These are phyloP conservation scores for Xenopus laevis DNA, from an alignment of 2,113 vertebrate species.

Conservation along the genomic window DNA sequence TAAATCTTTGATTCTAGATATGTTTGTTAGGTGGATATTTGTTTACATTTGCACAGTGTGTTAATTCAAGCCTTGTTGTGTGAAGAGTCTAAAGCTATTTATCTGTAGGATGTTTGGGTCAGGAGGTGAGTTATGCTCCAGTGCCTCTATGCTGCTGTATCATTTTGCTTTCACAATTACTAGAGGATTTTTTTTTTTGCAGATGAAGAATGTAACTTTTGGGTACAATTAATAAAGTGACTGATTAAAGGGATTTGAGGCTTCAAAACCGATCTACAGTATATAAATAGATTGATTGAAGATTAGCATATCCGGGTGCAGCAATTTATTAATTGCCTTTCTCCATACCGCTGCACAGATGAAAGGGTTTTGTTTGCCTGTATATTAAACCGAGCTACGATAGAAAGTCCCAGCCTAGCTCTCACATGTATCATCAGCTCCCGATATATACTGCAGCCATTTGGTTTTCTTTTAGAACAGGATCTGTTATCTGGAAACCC, in stretches of 20 bases:
- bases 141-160: conserved; percentile 11
- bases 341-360: no score
- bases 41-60: conserved; percentile 33
- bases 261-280: not conserved
- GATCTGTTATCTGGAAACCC: no score
- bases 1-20: conserved; percentile 4
- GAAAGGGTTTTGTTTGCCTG: no score
- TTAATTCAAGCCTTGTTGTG: conserved; percentile 5
- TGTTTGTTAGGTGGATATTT: conserved; percentile 31
- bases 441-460: no score
- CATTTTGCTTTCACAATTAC: conserved; percentile 9
- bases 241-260: not conserved
- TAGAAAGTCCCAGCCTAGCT: no score
- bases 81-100: conserved; percentile 20
- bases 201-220: conserved; percentile 14
- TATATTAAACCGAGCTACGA: no score
- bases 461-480: no score
- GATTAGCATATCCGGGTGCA: not conserved
- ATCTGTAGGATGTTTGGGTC: conserved; percentile 27
- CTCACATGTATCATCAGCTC: no score
- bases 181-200: conserved; percentile 19
- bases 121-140: conserved; percentile 29
- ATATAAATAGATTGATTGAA: not conserved
- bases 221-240: conserved; percentile 4
- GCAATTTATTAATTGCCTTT: no score